These are phyloP conservation scores for Orthosia gracilis DNA, from an alignment of 2,888 invertebrate genomes.

Conservation along the genomic window DNA sequence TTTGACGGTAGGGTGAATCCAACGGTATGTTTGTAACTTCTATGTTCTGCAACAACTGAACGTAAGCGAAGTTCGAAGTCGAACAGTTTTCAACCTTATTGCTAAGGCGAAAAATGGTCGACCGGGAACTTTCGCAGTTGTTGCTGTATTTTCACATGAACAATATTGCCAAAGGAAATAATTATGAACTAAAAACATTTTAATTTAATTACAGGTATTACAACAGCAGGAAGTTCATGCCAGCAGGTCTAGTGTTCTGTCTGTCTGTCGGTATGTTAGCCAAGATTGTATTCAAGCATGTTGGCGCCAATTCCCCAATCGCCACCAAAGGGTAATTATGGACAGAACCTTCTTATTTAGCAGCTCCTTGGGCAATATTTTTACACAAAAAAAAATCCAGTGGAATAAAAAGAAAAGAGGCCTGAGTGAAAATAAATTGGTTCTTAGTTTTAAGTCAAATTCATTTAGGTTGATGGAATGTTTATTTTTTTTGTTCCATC, in stretches of 20 bases:
- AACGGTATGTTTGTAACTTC: background rate
- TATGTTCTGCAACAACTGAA: conserved; percentile 3
- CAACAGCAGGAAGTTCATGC: conserved; percentile 98
- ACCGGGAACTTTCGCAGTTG: background rate
- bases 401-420: conserved; percentile 2
- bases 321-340: conserved; percentile 54
- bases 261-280: conserved; percentile 92
- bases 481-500: conserved; percentile 5
- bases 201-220: conserved; percentile 90
- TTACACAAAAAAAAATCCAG: background rate
- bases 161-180: conserved; percentile 3
- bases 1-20: too few relatives aligned
- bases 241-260: conserved; percentile 96
- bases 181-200: background rate
- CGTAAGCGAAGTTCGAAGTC: too few relatives aligned
- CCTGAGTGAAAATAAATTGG: conserved; percentile 25
- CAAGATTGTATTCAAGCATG: conserved; percentile 88
- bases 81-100: too few relatives aligned
- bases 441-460: conserved; percentile 49
- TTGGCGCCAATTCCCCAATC: conserved; percentile 79
- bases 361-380: conserved; percentile 10
- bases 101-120: too few relatives aligned
- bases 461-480: conserved; percentile 12
- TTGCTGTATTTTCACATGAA: background rate
- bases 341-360: conserved; percentile 37